A percentile compares a stretch with the other conserved stretches of the same genome.
Conservation (phyloP, 2,113 vertebrate genomes). For the Pao palembangensis region DNA sequence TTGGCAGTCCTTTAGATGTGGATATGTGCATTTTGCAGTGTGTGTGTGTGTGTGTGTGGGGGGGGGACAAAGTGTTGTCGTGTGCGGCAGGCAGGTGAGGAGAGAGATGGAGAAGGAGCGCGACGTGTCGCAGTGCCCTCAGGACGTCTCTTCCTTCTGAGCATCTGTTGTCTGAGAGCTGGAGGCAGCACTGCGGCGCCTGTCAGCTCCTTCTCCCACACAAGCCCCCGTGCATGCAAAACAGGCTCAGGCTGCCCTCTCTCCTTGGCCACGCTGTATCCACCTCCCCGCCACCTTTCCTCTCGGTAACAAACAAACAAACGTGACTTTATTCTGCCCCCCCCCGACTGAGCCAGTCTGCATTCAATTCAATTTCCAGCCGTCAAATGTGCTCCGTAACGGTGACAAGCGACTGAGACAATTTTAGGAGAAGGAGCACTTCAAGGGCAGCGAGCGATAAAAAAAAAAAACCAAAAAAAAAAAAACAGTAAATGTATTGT, state of each 20-base stretch:
- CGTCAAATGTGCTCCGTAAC: slow-evolving; percentile 27
- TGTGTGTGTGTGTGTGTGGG: too few relatives aligned
- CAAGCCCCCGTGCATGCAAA: slow-evolving; percentile 67
- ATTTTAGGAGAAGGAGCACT: slow-evolving; percentile 35
- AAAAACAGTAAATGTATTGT: slow-evolving; percentile 13
- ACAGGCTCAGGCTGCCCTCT: slow-evolving; percentile 58
- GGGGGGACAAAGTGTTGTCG: slow-evolving; percentile 23
- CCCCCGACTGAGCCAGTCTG: slow-evolving; percentile 21
- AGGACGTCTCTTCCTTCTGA: slow-evolving; percentile 64
- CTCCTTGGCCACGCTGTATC: slow-evolving; percentile 44
- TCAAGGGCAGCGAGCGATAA: slow-evolving; percentile 59
- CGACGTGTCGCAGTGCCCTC: slow-evolving; percentile 61
- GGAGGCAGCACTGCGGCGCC: slow-evolving; percentile 65
- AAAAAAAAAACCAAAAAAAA: slow-evolving; percentile 20
- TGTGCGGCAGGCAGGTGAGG: slow-evolving; percentile 1
- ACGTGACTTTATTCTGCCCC: slow-evolving; percentile 28
- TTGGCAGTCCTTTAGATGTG: not conserved
- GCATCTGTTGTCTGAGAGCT: slow-evolving; percentile 74
- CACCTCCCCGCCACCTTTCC: slow-evolving; percentile 3
- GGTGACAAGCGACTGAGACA: slow-evolving; percentile 33
- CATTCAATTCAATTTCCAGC: slow-evolving; percentile 61
- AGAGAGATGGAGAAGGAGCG: slow-evolving; percentile 44
- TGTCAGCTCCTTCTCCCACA: slow-evolving; percentile 64
- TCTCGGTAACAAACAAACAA: slow-evolving; percentile 19
- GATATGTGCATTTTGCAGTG: not conserved